These are phyloP conservation scores for Cryptocheilus praepositus DNA, from an alignment of 2,888 invertebrate genomes.

Conservation along the genomic window DNA sequence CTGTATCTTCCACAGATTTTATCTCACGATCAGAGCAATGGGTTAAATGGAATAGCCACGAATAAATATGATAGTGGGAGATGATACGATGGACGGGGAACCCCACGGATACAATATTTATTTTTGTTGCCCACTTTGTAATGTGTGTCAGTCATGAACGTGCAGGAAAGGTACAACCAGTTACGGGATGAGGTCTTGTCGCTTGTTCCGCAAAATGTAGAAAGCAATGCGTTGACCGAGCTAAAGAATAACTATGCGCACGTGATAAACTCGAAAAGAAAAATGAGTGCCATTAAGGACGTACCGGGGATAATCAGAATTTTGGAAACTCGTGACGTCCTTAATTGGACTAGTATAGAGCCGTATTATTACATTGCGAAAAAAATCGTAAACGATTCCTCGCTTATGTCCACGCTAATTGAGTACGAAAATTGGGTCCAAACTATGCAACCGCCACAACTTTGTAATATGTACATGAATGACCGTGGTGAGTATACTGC, in stretches of 20 bases:
- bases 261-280: slow-evolving; percentile 56
- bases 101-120: no score
- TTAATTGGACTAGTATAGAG: slow-evolving; percentile 53
- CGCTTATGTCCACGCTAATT: slow-evolving; percentile 39
- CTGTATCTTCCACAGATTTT: no score
- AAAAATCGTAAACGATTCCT: slow-evolving; percentile 40
- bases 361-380: slow-evolving; percentile 54
- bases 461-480: slow-evolving; percentile 46
- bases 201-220: background rate
- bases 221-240: slow-evolving; percentile 3
- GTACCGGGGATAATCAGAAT: slow-evolving; percentile 54
- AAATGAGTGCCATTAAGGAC: slow-evolving; percentile 50
- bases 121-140: no score
- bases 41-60: no score
- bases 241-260: slow-evolving; percentile 54
- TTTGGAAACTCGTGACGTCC: slow-evolving; percentile 59
- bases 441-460: slow-evolving; percentile 6
- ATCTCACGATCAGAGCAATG: no score
- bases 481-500: slow-evolving; percentile 45
- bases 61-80: no score
- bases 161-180: background rate
- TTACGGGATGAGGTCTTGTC: background rate
- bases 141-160: background rate
- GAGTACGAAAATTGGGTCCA: slow-evolving; percentile 50
- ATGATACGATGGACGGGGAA: no score